A percentile compares a stretch with the other conserved stretches of the same genome.
Conservation (phyloP, 2,888 invertebrate genomes). For the Watsonalla cultraria region DNA sequence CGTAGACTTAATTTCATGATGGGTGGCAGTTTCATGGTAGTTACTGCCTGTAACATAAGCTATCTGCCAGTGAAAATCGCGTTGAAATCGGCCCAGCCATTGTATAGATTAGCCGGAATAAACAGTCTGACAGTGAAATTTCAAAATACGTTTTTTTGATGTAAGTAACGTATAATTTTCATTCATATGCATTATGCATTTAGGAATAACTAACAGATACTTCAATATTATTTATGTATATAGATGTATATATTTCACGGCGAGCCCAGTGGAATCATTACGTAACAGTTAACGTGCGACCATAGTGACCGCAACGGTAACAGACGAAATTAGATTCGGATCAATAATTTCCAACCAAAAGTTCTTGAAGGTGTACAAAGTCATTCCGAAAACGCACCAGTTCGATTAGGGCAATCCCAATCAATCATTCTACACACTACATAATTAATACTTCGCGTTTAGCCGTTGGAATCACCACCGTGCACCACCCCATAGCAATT, state of each 20-base stretch:
- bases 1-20: too few relatives aligned
- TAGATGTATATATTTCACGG: neutral
- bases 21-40: too few relatives aligned
- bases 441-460: constrained; percentile 65
- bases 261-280: neutral
- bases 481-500: constrained; percentile 47
- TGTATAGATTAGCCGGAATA: too few relatives aligned
- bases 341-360: neutral
- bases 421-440: constrained; percentile 66
- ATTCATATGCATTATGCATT: too few relatives aligned
- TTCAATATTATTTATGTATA: neutral
- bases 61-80: too few relatives aligned
- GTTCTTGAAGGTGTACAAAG: neutral
- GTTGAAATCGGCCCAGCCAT: too few relatives aligned
- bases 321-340: neutral
- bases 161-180: too few relatives aligned
- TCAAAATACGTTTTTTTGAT: too few relatives aligned
- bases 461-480: constrained; percentile 49
- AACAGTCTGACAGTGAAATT: too few relatives aligned
- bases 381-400: constrained; percentile 13
- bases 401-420: constrained; percentile 42
- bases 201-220: too few relatives aligned
- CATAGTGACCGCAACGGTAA: neutral
- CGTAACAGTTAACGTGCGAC: neutral
- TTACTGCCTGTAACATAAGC: too few relatives aligned